Conservation (phyloP, 2,888 invertebrate species). For the Acrobeloides nanus region DNA sequence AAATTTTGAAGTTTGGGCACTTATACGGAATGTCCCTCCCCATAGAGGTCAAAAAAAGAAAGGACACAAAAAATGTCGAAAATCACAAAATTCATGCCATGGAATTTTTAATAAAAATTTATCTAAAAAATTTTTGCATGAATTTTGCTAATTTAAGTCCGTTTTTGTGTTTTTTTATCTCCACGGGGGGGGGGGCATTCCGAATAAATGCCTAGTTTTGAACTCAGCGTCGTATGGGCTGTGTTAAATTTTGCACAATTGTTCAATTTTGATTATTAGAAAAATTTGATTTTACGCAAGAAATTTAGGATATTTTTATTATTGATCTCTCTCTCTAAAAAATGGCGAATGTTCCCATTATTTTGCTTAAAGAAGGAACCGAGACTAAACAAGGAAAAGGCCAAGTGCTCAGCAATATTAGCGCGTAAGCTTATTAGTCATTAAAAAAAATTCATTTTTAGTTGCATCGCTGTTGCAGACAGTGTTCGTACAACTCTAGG, state of each 20-base stretch:
- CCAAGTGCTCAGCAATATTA: conserved; percentile 62
- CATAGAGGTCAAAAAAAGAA: neutral
- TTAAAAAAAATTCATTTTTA: too few relatives aligned
- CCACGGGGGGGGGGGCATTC: neutral
- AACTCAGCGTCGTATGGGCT: too few relatives aligned
- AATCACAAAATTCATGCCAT: neutral
- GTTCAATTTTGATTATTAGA: too few relatives aligned
- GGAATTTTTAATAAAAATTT: neutral
- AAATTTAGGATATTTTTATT: too few relatives aligned
- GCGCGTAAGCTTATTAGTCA: too few relatives aligned
- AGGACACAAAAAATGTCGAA: neutral
- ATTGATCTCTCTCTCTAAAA: too few relatives aligned
- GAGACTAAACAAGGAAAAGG: conserved; percentile 81
- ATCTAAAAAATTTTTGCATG: neutral
- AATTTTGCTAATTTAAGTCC: neutral
- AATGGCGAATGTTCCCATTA: conserved; percentile 65
- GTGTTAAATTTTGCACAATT: too few relatives aligned
- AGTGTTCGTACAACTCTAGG: conserved; percentile 93
- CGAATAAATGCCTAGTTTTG: too few relatives aligned
- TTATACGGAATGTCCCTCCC: neutral
- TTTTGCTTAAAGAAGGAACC: conserved; percentile 93
- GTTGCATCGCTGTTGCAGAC: conserved; percentile 70
- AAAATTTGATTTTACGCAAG: too few relatives aligned
- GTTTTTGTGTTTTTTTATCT: neutral
- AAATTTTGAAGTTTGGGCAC: neutral